Base-by-base conservation (phyloP, 2,113 vertebrate genomes). In the Pipra filicauda region DNA sequence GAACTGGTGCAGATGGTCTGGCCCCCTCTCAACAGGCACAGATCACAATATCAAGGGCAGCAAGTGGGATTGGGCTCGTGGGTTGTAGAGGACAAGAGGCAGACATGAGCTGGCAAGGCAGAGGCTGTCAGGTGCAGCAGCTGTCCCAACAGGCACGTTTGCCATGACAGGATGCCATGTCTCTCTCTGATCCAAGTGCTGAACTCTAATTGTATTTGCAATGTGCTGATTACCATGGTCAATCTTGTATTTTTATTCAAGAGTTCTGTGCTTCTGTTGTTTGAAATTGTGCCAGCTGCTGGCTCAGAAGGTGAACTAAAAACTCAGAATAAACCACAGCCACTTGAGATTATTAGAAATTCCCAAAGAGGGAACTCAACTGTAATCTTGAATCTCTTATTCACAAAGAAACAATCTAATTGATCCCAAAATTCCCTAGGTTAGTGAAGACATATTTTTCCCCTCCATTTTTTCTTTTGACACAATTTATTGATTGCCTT, bases 1-100 rank as follows among this genome's bases (percentile, higher is more conserved):
- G 91, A 67, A 37, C 14, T 3, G 71, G 57, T 88, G 93, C 95
- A 96, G 93, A 79, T 97, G 95, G 91, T 48, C 89, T 95, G 95
- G 86, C 85, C 59, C 27, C 37, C 64, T 94, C 80, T 91, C 90
- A 88, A 3, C 35, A 46, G 43, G 64, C 82, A 26, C 31, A 23
- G n/a, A 51, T 6, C 59, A 12, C 35, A 8, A 31, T 1, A 62
- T 31, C 0, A 13, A 78, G 82, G 83, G 65, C 82, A 80, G 75
- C 8, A 20, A 58, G 72, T 24, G 37, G 67, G 46, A 64, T 12
- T 1, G 3, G 48, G 33, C 61, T 80, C 4, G 1, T 13, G 30
- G 48, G 9, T 1, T 55, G 35, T 11, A 49, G 37, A n/a, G 37
- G 33, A 70, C 3, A 3, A 48, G 70, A 70, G 31, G 55, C 62